These are phyloP conservation scores for Chelonus formosanus DNA, from an alignment of 2,888 invertebrate species.

Conservation along the genomic window DNA sequence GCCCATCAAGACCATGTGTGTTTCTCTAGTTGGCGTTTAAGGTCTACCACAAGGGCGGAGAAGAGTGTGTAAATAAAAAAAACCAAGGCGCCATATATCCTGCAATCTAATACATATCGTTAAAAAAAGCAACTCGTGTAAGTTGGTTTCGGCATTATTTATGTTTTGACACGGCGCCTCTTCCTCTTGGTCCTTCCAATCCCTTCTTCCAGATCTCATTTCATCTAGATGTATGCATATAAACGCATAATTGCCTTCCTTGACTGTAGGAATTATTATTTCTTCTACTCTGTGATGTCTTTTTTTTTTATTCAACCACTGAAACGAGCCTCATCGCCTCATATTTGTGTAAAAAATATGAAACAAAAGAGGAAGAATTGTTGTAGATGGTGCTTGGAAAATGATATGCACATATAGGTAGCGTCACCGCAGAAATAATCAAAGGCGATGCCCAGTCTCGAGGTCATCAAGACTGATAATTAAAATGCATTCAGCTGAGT, in stretches of 20 bases:
- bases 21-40: background rate
- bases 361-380: background rate
- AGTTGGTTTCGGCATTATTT: constrained; percentile 42
- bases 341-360: background rate
- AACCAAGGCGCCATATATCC: constrained; percentile 44
- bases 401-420: constrained; percentile 1
- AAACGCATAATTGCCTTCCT: constrained; percentile 31
- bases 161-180: constrained; percentile 44
- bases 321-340: constrained; percentile 3
- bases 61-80: background rate
- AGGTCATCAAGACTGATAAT: constrained; percentile 51
- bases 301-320: background rate
- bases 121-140: constrained; percentile 43
- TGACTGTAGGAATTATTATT: constrained; percentile 24
- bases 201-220: constrained; percentile 11
- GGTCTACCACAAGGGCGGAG: constrained; percentile 3
- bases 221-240: constrained; percentile 28
- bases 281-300: background rate
- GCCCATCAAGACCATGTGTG: constrained; percentile 11
- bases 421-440: constrained; percentile 1
- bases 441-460: constrained; percentile 29
- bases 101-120: constrained; percentile 47
- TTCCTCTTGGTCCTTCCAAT: constrained; percentile 29
- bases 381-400: background rate
- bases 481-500: constrained; percentile 56